These are phyloP conservation scores for Maconellicoccus hirsutus DNA, from an alignment of 1,140 invertebrate genomes.

Conservation along the genomic window DNA sequence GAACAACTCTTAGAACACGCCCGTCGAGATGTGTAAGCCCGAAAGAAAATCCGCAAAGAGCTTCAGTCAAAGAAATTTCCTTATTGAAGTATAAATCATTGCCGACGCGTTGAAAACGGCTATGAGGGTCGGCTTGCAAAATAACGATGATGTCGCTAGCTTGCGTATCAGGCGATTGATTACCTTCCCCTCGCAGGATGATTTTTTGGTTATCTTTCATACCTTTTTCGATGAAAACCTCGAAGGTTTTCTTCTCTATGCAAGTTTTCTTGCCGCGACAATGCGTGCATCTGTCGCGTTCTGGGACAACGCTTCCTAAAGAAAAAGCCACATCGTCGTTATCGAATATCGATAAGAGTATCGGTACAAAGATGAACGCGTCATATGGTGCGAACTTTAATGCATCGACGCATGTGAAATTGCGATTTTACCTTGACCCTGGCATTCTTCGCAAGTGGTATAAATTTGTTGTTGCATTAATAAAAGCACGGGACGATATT, in stretches of 20 bases:
- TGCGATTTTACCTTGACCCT: conserved; percentile 32
- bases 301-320: conserved; percentile 55
- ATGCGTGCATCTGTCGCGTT: conserved; percentile 64
- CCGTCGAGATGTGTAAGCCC: conserved; percentile 76
- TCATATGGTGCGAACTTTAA: too few species aligned
- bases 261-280: conserved; percentile 73
- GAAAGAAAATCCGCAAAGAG: conserved; percentile 78
- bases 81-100: conserved; percentile 65
- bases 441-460: conserved; percentile 51
- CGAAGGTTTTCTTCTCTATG: conserved; percentile 65
- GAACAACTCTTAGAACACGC: conserved; percentile 57
- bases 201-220: conserved; percentile 83
- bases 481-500: background rate
- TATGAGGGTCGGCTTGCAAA: conserved; percentile 69
- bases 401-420: too few species aligned
- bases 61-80: conserved; percentile 67
- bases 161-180: conserved; percentile 71
- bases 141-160: conserved; percentile 83
- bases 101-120: conserved; percentile 57
- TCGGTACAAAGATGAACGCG: too few species aligned
- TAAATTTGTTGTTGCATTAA: conserved; percentile 2
- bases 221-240: conserved; percentile 83
- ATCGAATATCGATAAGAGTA: background rate
- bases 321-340: background rate
- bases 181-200: conserved; percentile 73